phyloP scores from a whole-genome alignment of 2,888 invertebrate species.

The Watsonalla cultraria region DNA sequence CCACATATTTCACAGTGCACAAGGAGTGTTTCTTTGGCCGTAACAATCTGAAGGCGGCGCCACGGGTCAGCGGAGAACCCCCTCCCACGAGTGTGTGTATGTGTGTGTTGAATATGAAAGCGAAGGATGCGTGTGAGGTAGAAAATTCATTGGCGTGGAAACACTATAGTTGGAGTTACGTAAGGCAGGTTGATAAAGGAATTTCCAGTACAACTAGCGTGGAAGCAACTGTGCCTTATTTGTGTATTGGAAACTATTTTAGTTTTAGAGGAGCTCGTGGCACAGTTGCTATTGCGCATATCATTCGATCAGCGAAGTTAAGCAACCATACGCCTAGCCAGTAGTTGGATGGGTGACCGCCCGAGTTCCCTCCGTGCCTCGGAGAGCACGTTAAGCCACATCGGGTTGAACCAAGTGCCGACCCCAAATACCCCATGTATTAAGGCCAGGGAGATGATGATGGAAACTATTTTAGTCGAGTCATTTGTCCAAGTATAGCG shows the following conservation, averaged over 20 bases:
- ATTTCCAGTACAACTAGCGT: background rate
- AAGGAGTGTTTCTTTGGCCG: constrained; percentile 71
- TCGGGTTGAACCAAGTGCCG: no score
- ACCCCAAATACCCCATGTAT: no score
- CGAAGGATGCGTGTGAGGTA: constrained; percentile 29
- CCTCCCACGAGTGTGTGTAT: constrained; percentile 27
- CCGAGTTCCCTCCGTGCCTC: no score
- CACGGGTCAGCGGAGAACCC: constrained; percentile 70
- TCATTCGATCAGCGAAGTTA: no score
- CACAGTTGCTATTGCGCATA: no score
- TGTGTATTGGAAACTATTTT: background rate
- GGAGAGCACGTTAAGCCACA: no score
- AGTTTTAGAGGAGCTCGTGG: no score
- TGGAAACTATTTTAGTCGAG: background rate
- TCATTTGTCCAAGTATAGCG: no score
- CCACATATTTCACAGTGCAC: constrained; percentile 26
- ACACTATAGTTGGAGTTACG: background rate
- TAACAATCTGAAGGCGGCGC: constrained; percentile 76
- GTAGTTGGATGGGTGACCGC: no score
- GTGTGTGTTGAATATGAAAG: constrained; percentile 17
- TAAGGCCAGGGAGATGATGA: no score
- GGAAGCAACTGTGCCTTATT: background rate
- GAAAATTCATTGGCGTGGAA: constrained; percentile 39
- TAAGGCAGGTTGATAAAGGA: constrained; percentile 2
- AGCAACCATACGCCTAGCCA: no score